phyloP scores from a whole-genome alignment of 2,888 invertebrate genomes.

The Megamerina dolium region DNA sequence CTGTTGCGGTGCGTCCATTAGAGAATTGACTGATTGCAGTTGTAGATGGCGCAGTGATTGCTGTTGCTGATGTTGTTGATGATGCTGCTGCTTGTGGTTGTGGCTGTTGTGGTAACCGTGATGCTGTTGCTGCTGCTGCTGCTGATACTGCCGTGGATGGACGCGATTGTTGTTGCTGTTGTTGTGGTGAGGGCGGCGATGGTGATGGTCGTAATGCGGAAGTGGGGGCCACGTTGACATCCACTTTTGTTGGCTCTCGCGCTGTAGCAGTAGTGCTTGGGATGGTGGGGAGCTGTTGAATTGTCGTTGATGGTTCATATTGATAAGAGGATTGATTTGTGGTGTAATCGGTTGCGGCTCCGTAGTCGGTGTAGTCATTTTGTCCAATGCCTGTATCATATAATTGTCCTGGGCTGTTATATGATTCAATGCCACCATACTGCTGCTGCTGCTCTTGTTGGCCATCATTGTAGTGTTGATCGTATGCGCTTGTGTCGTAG shows the following conservation, averaged over 20 bases:
- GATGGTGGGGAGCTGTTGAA: no score
- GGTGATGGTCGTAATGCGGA: slow-evolving; percentile 11
- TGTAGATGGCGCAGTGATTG: slow-evolving; percentile 22
- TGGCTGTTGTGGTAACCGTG: no score
- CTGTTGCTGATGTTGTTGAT: slow-evolving; percentile 17
- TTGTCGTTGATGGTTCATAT: slow-evolving; percentile 31
- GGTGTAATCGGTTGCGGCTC: slow-evolving; percentile 29
- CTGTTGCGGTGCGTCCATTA: slow-evolving; percentile 27
- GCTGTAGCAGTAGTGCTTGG: slow-evolving; percentile 17
- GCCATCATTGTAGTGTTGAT: slow-evolving; percentile 33
- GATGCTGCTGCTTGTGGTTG: slow-evolving; percentile 15
- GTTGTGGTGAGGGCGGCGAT: slow-evolving; percentile 5
- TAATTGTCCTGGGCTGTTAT: slow-evolving; percentile 22
- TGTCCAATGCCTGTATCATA: slow-evolving; percentile 26
- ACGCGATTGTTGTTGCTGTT: slow-evolving; percentile 9
- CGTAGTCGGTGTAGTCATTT: slow-evolving; percentile 29
- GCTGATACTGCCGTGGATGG: slow-evolving; percentile 1
- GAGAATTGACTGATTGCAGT: slow-evolving; percentile 21
- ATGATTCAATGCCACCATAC: slow-evolving; percentile 23
- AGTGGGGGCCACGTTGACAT: no score
- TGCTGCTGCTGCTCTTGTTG: slow-evolving; percentile 11
- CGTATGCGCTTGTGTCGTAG: slow-evolving; percentile 37
- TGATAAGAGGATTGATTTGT: slow-evolving; percentile 35
- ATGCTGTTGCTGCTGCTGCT: slow-evolving; percentile 8
- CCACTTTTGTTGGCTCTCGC: slow-evolving; percentile 16